These are phyloP conservation scores for Phocoena sinus DNA, from an alignment of 2,113 vertebrate species.

Conservation along the genomic window DNA sequence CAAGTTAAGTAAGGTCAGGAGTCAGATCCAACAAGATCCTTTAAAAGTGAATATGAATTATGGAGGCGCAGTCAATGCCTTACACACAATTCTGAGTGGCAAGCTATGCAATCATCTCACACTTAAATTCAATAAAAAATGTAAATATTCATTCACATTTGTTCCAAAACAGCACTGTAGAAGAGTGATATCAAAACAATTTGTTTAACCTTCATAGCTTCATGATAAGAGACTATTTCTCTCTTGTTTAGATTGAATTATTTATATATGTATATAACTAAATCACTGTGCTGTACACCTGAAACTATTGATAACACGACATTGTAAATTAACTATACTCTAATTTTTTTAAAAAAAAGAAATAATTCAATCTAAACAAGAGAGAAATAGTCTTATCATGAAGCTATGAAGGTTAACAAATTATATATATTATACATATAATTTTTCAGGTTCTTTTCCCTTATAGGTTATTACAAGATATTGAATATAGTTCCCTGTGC, in stretches of 20 bases:
- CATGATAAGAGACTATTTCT: not conserved
- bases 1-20: not conserved
- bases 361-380: not conserved
- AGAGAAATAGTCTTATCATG: not conserved
- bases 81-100: not conserved
- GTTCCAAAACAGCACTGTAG: not conserved
- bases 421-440: not conserved
- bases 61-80: not conserved
- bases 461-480: not conserved
- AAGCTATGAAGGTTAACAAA: not conserved
- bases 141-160: not conserved
- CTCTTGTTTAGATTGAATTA: not conserved
- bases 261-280: not conserved
- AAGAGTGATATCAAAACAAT: not conserved
- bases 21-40: not conserved
- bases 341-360: too few species aligned
- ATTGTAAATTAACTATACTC: too few species aligned
- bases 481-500: not conserved
- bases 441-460: not conserved
- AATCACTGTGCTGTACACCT: too few species aligned
- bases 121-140: not conserved
- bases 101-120: not conserved
- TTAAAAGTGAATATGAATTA: constrained; percentile 24
- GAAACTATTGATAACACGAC: too few species aligned
- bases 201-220: not conserved